Conservation (phyloP, 2,797 vertebrate species). For the Sebastes hopkinsi region DNA sequence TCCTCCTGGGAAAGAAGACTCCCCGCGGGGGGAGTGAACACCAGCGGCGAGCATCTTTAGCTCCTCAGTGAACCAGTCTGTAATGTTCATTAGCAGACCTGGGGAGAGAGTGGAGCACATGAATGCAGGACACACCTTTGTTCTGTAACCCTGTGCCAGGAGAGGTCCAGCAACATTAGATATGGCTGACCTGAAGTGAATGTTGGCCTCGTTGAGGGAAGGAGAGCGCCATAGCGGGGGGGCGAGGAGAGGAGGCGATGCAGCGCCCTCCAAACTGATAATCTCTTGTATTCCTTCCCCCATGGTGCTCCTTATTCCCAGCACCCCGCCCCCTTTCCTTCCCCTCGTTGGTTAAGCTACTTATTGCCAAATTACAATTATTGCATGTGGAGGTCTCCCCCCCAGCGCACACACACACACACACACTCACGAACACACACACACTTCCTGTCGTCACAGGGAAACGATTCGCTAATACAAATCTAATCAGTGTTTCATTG, state of each 20-base stretch:
- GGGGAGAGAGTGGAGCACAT: constrained; percentile 48
- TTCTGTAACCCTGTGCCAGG: constrained; percentile 63
- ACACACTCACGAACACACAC: background rate
- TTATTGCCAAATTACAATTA: constrained; percentile 82
- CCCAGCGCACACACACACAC: background rate
- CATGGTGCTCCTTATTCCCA: constrained; percentile 74
- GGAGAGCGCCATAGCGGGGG: constrained; percentile 39
- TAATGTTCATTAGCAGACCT: constrained; percentile 85
- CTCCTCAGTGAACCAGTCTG: constrained; percentile 75
- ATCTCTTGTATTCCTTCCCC: constrained; percentile 80
- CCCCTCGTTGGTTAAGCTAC: constrained; percentile 73
- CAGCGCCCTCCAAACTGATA: constrained; percentile 67
- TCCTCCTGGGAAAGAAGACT: constrained; percentile 33
- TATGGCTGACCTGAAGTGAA: constrained; percentile 84
- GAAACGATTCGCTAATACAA: constrained; percentile 60
- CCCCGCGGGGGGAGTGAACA: constrained; percentile 24
- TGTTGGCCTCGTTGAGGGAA: constrained; percentile 62
- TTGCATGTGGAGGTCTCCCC: constrained; percentile 55
- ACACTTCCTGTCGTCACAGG: background rate
- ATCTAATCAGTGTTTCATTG: constrained; percentile 74
- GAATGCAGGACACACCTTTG: constrained; percentile 75
- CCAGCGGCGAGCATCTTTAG: constrained; percentile 62
- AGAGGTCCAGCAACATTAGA: constrained; percentile 73
- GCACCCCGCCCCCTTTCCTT: constrained; percentile 27
- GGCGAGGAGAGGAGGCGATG: constrained; percentile 32